Evolutionary conservation across 2,113 vertebrate genomes (phyloP), one percentile per base, ranked within the genome.

Genomic region (Eonycteris spelaea): DNA sequence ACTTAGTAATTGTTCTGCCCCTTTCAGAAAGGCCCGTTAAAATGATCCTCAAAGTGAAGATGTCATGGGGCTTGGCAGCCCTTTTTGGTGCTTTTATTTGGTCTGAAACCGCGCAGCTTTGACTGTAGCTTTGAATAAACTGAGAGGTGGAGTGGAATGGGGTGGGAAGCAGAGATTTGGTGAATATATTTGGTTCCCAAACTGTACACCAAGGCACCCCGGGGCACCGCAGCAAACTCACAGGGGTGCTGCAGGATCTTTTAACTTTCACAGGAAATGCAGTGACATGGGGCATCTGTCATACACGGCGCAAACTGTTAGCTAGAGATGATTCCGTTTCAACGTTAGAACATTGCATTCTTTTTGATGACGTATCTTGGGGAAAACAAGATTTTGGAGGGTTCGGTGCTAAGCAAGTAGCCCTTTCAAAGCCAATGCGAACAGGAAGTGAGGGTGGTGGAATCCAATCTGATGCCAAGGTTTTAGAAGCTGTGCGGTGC

Each of bases 11-110:
- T 28, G 21, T 61, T 79, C 45, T 63, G 22, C 13, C 7, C 8
- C 80, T 40, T 86, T 67, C 63, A 35, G 48, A 96, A 70, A 13
- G 16, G 45, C 51, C 48, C 33, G 45, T 83, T 67, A 57, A 78
- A 84, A 73, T 85, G 65, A 18, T 71, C 35, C 71, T 71, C 43
- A 71, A 45, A 80, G 80, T 57, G 59, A 74, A 86, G 68, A 80
- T 82, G 45, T 79, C 43, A 73, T n/a, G 8, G 19, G 38, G 38
- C 65, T 43, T 61, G 63, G 55, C 80, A 22, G 3, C n/a, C 51
- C 48, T 73, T 57, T 89, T n/a, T 18, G 86, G 74, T 80, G 86
- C 51, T 80, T 86, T 84, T 63, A 63, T 70, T 75, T 88, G 94
- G n/a, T 77, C 80, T 79, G 38, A 67, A 73, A 48, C 71, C 43